phyloP scores from a whole-genome alignment of 37 sponge, comb jelly and placozoan genomes.

The Petrosia ficiformis region DNA sequence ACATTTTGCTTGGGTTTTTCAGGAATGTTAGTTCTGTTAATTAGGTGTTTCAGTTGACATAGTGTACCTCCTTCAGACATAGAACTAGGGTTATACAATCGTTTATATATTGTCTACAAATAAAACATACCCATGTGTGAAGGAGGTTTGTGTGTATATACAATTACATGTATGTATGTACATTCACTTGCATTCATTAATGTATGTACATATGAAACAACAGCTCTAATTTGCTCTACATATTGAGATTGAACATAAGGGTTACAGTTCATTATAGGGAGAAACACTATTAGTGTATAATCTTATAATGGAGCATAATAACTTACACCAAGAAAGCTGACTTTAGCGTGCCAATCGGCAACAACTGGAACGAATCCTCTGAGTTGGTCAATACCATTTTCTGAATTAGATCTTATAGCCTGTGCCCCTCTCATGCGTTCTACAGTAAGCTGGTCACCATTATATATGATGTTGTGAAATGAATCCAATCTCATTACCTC shows the following conservation, averaged over 20 bases:
- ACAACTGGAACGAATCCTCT: conserved; percentile 14
- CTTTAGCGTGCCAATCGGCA: conserved; percentile 19
- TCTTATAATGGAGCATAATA: too few species aligned
- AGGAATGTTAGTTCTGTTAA: background rate
- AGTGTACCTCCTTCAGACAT: background rate
- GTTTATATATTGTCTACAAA: background rate
- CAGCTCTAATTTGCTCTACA: too few species aligned
- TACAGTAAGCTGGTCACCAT: conserved; percentile 27
- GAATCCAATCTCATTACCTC: background rate
- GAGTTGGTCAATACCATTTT: background rate
- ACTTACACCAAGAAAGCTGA: conserved; percentile 11
- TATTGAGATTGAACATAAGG: too few species aligned
- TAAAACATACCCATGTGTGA: too few species aligned
- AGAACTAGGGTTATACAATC: background rate
- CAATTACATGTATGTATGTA: too few species aligned
- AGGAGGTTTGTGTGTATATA: too few species aligned
- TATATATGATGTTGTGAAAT: background rate
- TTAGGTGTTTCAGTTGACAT: background rate
- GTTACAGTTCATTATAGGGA: too few species aligned
- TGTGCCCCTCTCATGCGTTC: background rate
- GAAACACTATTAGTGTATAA: too few species aligned
- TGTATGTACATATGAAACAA: too few species aligned
- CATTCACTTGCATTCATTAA: too few species aligned
- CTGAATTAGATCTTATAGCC: background rate
- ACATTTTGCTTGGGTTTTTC: background rate